Evolutionary conservation across 2,113 vertebrate species (phyloP).

Genomic region (Collichthys lucidus): DNA sequence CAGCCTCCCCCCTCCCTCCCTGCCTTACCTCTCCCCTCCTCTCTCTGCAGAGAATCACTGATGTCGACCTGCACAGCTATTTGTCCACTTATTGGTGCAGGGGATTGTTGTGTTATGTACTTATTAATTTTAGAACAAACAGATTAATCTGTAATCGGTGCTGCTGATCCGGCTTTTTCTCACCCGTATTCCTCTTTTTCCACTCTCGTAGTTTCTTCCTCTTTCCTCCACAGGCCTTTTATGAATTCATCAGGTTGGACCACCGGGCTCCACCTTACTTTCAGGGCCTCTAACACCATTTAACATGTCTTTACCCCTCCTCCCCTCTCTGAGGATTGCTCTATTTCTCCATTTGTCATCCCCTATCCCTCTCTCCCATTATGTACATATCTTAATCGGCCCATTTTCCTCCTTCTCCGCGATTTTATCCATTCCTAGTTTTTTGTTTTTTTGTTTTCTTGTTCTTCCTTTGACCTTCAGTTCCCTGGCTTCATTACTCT

Average conservation of each 20-base stretch:
- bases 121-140: slow-evolving; percentile 46
- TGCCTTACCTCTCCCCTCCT: slow-evolving; percentile 13
- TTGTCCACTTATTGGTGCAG: slow-evolving; percentile 57
- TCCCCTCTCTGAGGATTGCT: slow-evolving; percentile 61
- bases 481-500: slow-evolving; percentile 60
- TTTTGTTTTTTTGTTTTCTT: background rate
- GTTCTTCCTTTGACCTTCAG: slow-evolving; percentile 72
- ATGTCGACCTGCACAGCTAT: slow-evolving; percentile 47
- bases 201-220: background rate
- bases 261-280: slow-evolving; percentile 46
- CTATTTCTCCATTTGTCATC: slow-evolving; percentile 68
- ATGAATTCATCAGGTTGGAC: slow-evolving; percentile 67
- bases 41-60: slow-evolving; percentile 55
- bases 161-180: background rate
- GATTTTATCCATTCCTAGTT: slow-evolving; percentile 32
- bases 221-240: slow-evolving; percentile 18
- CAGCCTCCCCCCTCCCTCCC: background rate
- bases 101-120: slow-evolving; percentile 15
- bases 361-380: slow-evolving; percentile 50
- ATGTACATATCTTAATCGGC: slow-evolving; percentile 71
- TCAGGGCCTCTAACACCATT: slow-evolving; percentile 64
- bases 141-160: slow-evolving; percentile 38
- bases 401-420: slow-evolving; percentile 37
- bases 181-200: background rate
- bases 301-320: slow-evolving; percentile 67